Evolutionary conservation across 2,888 invertebrate genomes (phyloP), one percentile per base, ranked within the genome.

Genomic region (Tiphia femorata): DNA sequence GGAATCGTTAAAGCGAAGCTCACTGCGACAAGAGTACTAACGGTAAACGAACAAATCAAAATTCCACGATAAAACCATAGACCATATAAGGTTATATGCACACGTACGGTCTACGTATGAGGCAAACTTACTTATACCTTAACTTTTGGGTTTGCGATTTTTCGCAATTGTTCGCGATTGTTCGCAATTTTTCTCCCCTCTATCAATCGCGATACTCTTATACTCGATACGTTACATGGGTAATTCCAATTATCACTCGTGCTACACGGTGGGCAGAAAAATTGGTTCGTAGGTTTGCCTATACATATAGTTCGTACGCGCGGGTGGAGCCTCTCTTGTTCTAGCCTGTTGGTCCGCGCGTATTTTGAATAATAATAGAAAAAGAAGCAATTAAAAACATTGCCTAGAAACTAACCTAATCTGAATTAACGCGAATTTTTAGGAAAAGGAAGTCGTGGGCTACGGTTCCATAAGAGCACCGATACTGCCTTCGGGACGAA

Each of bases 1-100:
- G 80, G 80, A 23, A 73, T 76, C 49, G 74, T 82, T 10, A 73
- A 67, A 47, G 81, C 78, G 23, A 82, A 79, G 59, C 73, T 83
- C 38, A 75, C 73, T 20, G 82, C 76, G 2, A 77, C 78, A 2
- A 79, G 77, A 30, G 70, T 80, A 43, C 52, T 64, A 1, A 72
- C 67, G 74, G 82, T 82, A 75, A 43, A n/a, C n/a, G n/a, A n/a
- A n/a, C n/a, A n/a, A n/a, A 14, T 29, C 12, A 2, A 29, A n/a
- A 7, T 7, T 29, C 3, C 29, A 29, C 12, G 29, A 3, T 7
- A 7, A 29, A 29, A 29, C 12, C 3, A 3, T 2, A 3, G 10
- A 41, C 23, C n/a, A n/a, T 14, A 17, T 3, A n/a, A 29, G 3
- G 29, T n/a, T 4, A 29, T 27, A 41, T 19, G 10, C 19, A 3